Evolutionary conservation across 2,113 vertebrate genomes (phyloP), one percentile per base, ranked within the genome.

Genomic region (Oreocharis arfaki): DNA sequence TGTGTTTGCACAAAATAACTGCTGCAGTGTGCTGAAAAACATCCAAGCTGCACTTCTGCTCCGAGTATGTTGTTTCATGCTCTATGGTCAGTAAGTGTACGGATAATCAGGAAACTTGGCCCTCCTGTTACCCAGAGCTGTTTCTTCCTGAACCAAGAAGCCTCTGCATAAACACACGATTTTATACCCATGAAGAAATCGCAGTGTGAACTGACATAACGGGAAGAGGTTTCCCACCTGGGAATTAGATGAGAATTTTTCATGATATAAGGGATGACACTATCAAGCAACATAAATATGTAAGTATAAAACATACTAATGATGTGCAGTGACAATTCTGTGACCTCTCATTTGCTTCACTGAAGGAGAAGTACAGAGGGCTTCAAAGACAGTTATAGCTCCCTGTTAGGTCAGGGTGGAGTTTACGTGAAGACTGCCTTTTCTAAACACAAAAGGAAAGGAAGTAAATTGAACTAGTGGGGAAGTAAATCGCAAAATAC

Each of bases 1-100:
- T 94, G 96, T 93, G 95, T 94, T 92, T 96, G 95, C 96, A 96
- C 92, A 97, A 97, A 97, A 95, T 96, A 96, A 96, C 90, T 95
- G 94, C 95, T 93, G 86, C 87, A 84, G 85, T 84, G 76, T 77
- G 96, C 91, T 97, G 96, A 96, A 96, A 97, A 95, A 96, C 57
- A 96, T 84, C 78, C 94, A 97, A 84, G 88, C 81, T 90, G 79
- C 33, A 30, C 78, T 95, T 96, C 94, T 26, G 2, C 69, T 92
- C 87, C 0, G 32, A 89, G 68, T 87, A n/a, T 24, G 88, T 77
- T 73, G 78, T 90, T 92, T 91, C 92, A 63, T 70, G 52, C 86
- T 88, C 24, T 79, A 88, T 68, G 86, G 96, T 93, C 97, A 95
- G 60, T 96, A 93, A 90, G 57, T 24, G 37, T 68, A 79, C 21